Conservation (phyloP, 2,888 invertebrate genomes). For the Nematopogon swammerdamellus region DNA sequence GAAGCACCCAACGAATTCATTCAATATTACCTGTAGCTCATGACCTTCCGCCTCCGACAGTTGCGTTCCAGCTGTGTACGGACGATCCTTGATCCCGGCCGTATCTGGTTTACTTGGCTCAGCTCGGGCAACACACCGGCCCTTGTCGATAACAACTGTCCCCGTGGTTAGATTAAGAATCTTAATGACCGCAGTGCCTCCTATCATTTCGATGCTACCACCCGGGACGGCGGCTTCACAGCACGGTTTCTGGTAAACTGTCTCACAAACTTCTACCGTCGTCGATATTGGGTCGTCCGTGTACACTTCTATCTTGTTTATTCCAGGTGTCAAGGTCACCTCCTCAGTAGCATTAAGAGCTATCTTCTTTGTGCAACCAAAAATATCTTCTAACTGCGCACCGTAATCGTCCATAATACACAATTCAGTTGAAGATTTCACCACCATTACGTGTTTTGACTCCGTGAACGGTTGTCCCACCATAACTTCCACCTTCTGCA, state of each 20-base stretch:
- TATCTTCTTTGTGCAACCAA: slow-evolving; percentile 2
- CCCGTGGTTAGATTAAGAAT: slow-evolving; percentile 7
- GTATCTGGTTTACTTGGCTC: background rate
- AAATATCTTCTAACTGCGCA: too few relatives aligned
- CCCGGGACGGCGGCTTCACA: too few relatives aligned
- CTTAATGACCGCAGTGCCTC: slow-evolving; percentile 7
- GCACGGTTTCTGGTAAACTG: too few relatives aligned
- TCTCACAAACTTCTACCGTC: slow-evolving; percentile 2
- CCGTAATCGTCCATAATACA: background rate
- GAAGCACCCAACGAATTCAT: slow-evolving; percentile 7
- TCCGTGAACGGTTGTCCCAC: slow-evolving; percentile 8
- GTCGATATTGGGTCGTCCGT: slow-evolving; percentile 6
- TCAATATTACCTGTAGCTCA: slow-evolving; percentile 2
- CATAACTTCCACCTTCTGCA: slow-evolving; percentile 7
- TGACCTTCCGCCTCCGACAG: background rate
- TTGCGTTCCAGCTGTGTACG: background rate
- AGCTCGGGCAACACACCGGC: slow-evolving; percentile 6
- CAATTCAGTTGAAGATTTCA: slow-evolving; percentile 9
- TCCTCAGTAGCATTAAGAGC: slow-evolving; percentile 3
- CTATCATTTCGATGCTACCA: too few relatives aligned
- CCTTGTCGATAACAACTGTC: background rate
- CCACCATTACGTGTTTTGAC: slow-evolving; percentile 6
- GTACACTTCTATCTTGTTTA: slow-evolving; percentile 7
- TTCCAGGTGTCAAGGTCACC: slow-evolving; percentile 4
- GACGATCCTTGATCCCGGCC: background rate